Base-by-base conservation (phyloP, 2,113 vertebrate genomes). In the Sinocyclocheilus maitianheensis region DNA sequence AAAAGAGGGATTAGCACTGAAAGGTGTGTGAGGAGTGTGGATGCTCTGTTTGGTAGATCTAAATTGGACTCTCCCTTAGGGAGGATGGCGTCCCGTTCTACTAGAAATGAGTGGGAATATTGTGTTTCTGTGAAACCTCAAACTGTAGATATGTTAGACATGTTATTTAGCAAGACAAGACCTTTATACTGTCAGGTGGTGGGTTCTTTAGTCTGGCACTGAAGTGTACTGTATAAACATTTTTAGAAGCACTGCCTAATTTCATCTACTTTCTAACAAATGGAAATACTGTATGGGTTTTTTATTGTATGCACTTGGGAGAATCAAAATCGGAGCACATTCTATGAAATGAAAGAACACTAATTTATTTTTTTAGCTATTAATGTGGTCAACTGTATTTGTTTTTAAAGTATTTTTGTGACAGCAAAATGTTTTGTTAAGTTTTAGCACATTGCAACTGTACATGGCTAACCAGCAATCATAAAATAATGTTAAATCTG, bases 91-190 rank as follows among this genome's bases (percentile, higher is more conserved):
- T 26, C 37, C 46, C 10, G 86, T 85, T 93, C 88, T 89, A 90
- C 90, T 87, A 63, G 85, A 76, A 81, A 86, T 90, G 82, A 85
- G 86, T 87, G 90, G 89, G 94, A 91, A 34, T 11, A 51, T 85
- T 85, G 91, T 65, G 95, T 96, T 97, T 96, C 94, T 94, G 16
- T 94, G 95, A 96, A 96, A 95, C 95, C 85, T 22, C 71, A 34
- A 53, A 71, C 34, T 75, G 46, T 84, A n/a, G 78, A 87, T 80
- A 46, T 86, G 71, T 89, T 16, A 7, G 14, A 88, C 77, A 65
- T 81, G 78, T 85, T 84, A 75, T 34, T 86, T 83, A 34, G 63
- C 22, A 58, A 88, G 30, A 88, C 51, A 14, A 30, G 46, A 43
- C 22, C 14, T 75, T 69, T 76, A 63, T 75, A 63, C 63, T 65